Evolutionary conservation across 2,113 vertebrate genomes (phyloP), one percentile per base, ranked within the genome.

Genomic region (Australoheros scitulus): DNA sequence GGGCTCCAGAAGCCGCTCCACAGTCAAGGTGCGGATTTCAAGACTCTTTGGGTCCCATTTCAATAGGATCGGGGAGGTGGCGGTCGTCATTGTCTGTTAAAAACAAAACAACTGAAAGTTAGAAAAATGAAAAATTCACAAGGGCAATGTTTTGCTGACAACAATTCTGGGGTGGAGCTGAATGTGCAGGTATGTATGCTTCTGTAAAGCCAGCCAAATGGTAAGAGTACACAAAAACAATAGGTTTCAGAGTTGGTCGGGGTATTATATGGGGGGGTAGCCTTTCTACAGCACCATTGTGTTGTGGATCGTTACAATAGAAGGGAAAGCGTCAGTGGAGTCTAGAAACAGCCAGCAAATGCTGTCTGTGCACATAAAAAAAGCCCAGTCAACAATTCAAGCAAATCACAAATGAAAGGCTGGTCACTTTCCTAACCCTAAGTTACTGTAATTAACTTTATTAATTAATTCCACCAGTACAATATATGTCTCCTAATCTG

Each of bases 41-140:
- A 96, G 94, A 88, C 95, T 96, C 93, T 96, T 96, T 36, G 96
- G 96, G 89, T 96, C 96, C 96, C 96, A 96, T 94, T 96, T 96
- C 86, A 96, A 90, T 77, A 96, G 93, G 93, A 96, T 96, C 61
- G 96, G 96, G 84, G 96, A 96, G 5, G 96, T 96, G 88, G 96
- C 96, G 24, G 95, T 94, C 58, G 95, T 96, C 96, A 96, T 96
- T 93, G 79, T 96, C 95, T 96, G 92, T 79, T 63, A 55, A 58
- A 43, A 87, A 77, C 8, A 90, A 56, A 91, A 86, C 20, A 7
- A 83, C 57, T 20, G 79, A 20, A 24, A 18, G 11, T 84, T 77
- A 82, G 58, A 70, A 38, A 52, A 32, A 29, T 50, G 26, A 38
- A 70, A 29, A 43, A 34, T 34, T 70, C 17, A 70, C 6, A 70